Evolutionary conservation across 1,140 invertebrate species (phyloP), one percentile per base, ranked within the genome.

Genomic region (Hesperophylax magnus): DNA sequence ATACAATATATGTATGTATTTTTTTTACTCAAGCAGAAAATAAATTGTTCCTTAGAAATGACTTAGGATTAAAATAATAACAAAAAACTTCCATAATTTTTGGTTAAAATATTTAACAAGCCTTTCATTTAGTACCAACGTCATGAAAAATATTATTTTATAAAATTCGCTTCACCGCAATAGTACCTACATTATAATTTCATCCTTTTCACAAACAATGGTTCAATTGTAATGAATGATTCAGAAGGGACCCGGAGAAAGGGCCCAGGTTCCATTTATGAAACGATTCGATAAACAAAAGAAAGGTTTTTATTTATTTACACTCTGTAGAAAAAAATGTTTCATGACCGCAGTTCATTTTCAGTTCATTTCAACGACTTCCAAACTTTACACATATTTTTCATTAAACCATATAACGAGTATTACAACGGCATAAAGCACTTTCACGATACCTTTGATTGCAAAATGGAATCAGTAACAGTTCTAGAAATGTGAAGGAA

Each of bases 161-260:
- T 17, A 31, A 22, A 47, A 39, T 69, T 69, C 34, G 52, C 52
- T 69, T 69, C 14, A 3, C 24, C 61, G 14, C 65, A 47, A 69
- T 52, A 69, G 65, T 39, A 69, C 27, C 56, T n/a, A n/a, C n/a
- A n/a, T n/a, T n/a, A 79, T 72, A 77, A 80, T 78, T 72, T 79
- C 81, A 82, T 82, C 79, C 81, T 82, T 69, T 82, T 71, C 54
- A 61, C 78, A 82, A 82, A 82, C 81, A 80, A 80, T 78, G 82
- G 82, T 79, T 83, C 82, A 83, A 83, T 83, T 83, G 82, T 83
- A 83, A 83, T 83, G 82, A 83, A 83, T 83, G 82, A 83, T 83
- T 83, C 82, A 83, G 78, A 71, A 76, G 74, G 65, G 75, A 63
- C 31, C 20, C 15, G 20, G 47, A 63, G 72, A 77, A 71, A 61